Conservation (phyloP, 2,797 vertebrate genomes). For the Pseudochirops corinnae region DNA sequence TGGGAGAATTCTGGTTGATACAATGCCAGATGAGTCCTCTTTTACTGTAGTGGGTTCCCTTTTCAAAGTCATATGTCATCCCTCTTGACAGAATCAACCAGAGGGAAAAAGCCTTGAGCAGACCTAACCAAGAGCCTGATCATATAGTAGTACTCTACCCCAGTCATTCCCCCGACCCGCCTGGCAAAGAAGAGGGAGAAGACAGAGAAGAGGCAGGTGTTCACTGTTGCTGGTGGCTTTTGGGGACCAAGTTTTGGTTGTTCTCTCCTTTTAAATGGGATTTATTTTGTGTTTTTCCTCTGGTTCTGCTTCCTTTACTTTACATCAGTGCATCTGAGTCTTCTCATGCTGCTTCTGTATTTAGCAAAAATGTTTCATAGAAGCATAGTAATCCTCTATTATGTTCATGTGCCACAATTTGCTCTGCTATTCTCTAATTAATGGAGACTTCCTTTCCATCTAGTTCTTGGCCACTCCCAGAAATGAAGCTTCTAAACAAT, state of each 20-base stretch:
- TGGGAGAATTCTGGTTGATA: slow-evolving; percentile 48
- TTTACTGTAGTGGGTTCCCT: not conserved
- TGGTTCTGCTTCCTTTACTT: not conserved
- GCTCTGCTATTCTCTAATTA: not conserved
- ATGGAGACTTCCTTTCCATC: not conserved
- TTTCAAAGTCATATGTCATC: not conserved
- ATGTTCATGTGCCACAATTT: not conserved
- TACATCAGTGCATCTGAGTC: not conserved
- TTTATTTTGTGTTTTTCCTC: not conserved
- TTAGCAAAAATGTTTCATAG: not conserved
- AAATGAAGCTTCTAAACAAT: not conserved
- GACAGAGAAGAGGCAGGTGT: not conserved
- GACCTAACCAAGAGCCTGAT: not conserved
- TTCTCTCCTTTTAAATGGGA: not conserved
- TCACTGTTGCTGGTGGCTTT: not conserved
- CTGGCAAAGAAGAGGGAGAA: not conserved
- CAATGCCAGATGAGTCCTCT: slow-evolving; percentile 13
- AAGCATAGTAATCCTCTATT: not conserved
- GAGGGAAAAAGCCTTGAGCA: not conserved
- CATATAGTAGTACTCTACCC: not conserved
- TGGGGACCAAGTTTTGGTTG: not conserved
- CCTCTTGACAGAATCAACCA: not conserved
- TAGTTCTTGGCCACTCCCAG: not conserved
- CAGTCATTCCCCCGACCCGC: fast-evolving
- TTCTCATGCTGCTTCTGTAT: not conserved